Evolutionary conservation across 2,113 vertebrate genomes (phyloP), one percentile per base, ranked within the genome.

Genomic region (Helogale parvula): DNA sequence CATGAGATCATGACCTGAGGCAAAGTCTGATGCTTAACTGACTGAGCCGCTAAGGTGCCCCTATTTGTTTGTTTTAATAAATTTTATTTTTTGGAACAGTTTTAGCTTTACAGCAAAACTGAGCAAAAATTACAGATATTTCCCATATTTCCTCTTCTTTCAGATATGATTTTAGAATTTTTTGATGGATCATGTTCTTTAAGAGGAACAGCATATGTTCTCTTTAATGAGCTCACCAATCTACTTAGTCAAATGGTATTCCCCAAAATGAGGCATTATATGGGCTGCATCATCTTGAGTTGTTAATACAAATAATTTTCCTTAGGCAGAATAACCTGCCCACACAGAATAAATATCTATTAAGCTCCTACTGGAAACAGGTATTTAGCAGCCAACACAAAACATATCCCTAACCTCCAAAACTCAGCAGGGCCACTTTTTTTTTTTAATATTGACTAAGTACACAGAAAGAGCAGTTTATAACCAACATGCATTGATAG

Each of bases 151-250:
- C 54, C 5, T 83, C 72, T 60, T 47, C 29, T 88, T 52, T 38
- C 45, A 87, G 33, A 57, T n/a, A 8, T 15, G 15, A 16, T 60
- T 85, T 85, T 60, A 74, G 41, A 69, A 52, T 47, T 31, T 77
- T 17, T 5, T 1, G 21, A 9, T 60, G 2, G 10, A 76, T 0
- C 2, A 25, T 3, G 27, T 57, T 33, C 21, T n/a, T 69, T 5
- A 93, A 33, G 5, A 45, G 29, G 38, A 80, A 72, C 0, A 38
- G 60, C 11, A 29, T 4, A 41, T 3, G 1, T 33, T 66, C 65
- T 80, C 19, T 84, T 38, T n/a, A 65, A 47, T 21, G n/a, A 93
- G 72, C 54, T 31, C 52, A 71, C 0, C 10, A 33, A 33, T 57
- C 23, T n/a, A n/a, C 65, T 74, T 27, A 38, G 25, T 60, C 31